A percentile compares a stretch with the other conserved stretches of the same genome.
phyloP scores from a whole-genome alignment of 2,113 vertebrate species.

The Pogona vitticeps region DNA sequence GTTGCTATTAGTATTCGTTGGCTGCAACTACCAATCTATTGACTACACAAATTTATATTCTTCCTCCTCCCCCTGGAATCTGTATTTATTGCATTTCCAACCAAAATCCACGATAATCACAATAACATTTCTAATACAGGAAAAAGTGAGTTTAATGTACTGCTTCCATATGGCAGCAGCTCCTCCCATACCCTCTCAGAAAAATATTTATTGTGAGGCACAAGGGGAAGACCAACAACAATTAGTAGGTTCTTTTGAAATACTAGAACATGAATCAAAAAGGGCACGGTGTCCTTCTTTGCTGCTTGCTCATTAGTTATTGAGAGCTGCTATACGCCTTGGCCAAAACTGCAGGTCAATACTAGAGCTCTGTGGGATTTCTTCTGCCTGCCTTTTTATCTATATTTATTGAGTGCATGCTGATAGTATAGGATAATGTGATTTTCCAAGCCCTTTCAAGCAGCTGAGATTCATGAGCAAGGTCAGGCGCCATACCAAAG shows the following conservation, averaged over 20 bases:
- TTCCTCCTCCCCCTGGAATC: background rate
- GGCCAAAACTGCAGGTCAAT: slow-evolving; percentile 52
- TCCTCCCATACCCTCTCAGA: slow-evolving; percentile 11
- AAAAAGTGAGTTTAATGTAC: slow-evolving; percentile 30
- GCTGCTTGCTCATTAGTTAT: slow-evolving; percentile 50
- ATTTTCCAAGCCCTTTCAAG: slow-evolving; percentile 73
- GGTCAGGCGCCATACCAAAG: slow-evolving; percentile 70
- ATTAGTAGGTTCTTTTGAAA: slow-evolving; percentile 33
- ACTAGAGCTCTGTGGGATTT: slow-evolving; percentile 40
- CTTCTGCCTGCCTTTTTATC: slow-evolving; percentile 43
- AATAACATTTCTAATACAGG: background rate
- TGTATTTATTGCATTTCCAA: background rate
- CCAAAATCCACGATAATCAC: background rate
- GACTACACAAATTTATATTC: background rate
- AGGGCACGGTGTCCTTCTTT: slow-evolving; percentile 44
- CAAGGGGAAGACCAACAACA: slow-evolving; percentile 19
- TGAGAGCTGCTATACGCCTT: slow-evolving; percentile 55
- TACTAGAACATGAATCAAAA: slow-evolving; percentile 24
- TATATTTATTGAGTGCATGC: slow-evolving; percentile 60
- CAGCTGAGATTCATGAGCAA: slow-evolving; percentile 77
- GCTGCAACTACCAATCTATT: background rate
- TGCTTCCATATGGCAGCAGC: background rate
- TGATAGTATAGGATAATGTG: slow-evolving; percentile 69
- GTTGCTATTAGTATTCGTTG: background rate
- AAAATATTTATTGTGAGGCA: slow-evolving; percentile 40